Percentiles rank a stretch among this genome's conserved stretches.
Evolutionary conservation across 2,797 vertebrate genomes (phyloP).

Genomic region (Melanotaenia maccullochi): DNA sequence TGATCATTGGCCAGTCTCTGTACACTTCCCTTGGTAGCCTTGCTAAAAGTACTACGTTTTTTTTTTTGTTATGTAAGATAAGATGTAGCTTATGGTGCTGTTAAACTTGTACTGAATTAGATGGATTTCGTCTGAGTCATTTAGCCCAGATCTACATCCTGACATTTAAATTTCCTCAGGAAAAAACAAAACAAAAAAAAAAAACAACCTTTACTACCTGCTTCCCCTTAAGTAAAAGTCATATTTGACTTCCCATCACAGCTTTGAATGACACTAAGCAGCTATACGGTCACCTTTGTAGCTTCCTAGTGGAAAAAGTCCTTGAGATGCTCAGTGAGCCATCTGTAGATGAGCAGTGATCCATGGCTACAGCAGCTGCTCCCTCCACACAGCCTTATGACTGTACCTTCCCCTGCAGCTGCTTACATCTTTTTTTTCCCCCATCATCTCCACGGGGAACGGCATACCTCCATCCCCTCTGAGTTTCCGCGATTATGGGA

Average conservation of each 20-base stretch:
- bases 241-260: conserved; percentile 12
- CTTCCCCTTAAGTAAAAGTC: background rate
- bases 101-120: background rate
- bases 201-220: background rate
- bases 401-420: conserved; percentile 60
- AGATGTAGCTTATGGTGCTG: background rate
- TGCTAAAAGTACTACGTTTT: background rate
- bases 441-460: conserved; percentile 51
- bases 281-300: conserved; percentile 33
- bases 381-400: conserved; percentile 43
- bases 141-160: background rate
- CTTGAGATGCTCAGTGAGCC: conserved; percentile 63
- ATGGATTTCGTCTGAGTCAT: background rate
- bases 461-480: conserved; percentile 45
- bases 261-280: conserved; percentile 5
- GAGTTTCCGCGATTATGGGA: conserved; percentile 66
- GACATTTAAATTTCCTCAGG: background rate
- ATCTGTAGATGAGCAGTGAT: conserved; percentile 70
- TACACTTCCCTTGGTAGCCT: background rate
- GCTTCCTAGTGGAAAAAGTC: conserved; percentile 41
- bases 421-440: conserved; percentile 21
- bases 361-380: conserved; percentile 75
- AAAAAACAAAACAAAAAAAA: background rate
- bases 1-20: background rate
- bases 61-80: background rate